Evolutionary conservation across 35 echinoderm and acorn worm species (phyloP), one percentile per base, ranked within the genome.

Genomic region (Ophiothrix spiculata): DNA sequence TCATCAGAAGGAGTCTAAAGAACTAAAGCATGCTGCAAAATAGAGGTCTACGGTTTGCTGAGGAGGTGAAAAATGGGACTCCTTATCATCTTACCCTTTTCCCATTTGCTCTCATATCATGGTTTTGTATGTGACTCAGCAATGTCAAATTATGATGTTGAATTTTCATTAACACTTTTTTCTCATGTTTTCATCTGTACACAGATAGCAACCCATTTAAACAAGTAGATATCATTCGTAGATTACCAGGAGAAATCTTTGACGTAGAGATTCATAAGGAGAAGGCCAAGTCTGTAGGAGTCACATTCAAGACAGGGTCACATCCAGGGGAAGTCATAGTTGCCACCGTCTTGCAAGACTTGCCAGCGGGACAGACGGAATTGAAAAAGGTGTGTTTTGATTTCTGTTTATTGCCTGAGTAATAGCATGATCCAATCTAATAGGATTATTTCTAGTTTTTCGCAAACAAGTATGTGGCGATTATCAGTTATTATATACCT

Each of bases 201-300:
- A 6, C 17, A 97, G 91, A 90, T 87, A 29, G 79, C 17, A 79
- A 82, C 45, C 63, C 91, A 0, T 90, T 84, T 82, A 90, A 75
- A 16, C 90, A 97, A 36, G 91, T 90, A 64, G 94, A 97, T 77
- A 97, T 97, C 38, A 85, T 89, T 23, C 83, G 87, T 36, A 83
- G 91, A 46, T 93, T 90, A 75, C 88, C 87, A 34, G 94, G 94
- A 1, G 94, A 97, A 49, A 89, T 89, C 49, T 90, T 87, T 49
- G 94, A 97, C 39, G 88, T 97, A 16, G 91, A 93, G 10, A 64
- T 97, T 33, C 25, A 37, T 4, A 97, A 92, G 88, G 88, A 80
- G 40, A 79, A 87, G 31, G 39, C 82, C 56, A 90, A 90, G 81
- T 76, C 84, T 45, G 85, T 97, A 12, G 94, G 94, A 38, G 87